Conservation (phyloP, 1,140 invertebrate species). For the Oreohelix idahoensis region DNA sequence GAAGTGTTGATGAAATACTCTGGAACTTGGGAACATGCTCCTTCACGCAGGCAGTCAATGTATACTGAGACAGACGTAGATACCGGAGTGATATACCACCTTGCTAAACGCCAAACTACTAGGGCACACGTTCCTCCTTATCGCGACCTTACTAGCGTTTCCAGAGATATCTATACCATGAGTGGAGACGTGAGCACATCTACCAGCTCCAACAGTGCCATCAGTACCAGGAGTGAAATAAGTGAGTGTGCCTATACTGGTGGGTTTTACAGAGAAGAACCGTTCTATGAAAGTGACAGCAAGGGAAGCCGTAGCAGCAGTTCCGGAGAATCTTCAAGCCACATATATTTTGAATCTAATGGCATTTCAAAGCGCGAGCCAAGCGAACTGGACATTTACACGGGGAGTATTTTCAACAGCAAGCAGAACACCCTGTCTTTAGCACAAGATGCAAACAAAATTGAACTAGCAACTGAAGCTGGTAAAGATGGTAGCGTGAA, state of each 20-base stretch:
- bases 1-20: background rate
- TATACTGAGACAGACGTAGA: constrained; percentile 24
- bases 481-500: background rate
- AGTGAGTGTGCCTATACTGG: constrained; percentile 14
- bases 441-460: too few species aligned
- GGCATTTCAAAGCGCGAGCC: background rate
- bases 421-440: background rate
- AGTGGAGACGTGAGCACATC: constrained; percentile 27
- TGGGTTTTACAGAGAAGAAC: constrained; percentile 15
- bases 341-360: constrained; percentile 15
- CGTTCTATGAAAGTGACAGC: constrained; percentile 13
- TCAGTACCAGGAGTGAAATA: background rate
- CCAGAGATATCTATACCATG: constrained; percentile 7
- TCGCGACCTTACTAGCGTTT: background rate
- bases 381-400: constrained; percentile 24
- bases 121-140: background rate
- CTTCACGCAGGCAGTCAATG: background rate
- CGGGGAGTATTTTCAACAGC: constrained; percentile 4
- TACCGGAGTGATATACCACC: constrained; percentile 13
- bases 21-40: background rate
- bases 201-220: constrained; percentile 21
- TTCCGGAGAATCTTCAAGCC: background rate
- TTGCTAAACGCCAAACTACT: constrained; percentile 10
- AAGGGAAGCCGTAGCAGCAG: background rate
- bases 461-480: background rate